A percentile compares a stretch with the other conserved stretches of the same genome.
Conservation (phyloP, 2,888 invertebrate genomes). For the Eugnorisma glareosa region DNA sequence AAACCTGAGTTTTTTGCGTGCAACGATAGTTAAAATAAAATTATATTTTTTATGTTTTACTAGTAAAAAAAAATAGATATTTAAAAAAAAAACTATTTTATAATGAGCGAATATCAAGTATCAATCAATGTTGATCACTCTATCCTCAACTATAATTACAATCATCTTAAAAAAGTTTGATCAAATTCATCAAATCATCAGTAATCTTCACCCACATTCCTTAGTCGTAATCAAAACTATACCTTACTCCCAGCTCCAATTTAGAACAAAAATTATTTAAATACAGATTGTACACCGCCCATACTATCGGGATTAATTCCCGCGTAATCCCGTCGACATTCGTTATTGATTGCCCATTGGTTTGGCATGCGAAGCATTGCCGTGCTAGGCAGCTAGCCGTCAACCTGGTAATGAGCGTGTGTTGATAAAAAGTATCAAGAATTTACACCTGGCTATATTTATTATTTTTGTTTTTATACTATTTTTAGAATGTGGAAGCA, state of each 20-base stretch:
- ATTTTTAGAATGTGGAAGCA: background rate
- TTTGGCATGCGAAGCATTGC: conserved; percentile 41
- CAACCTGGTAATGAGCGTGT: conserved; percentile 31
- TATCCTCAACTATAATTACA: background rate
- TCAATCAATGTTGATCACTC: conserved; percentile 4
- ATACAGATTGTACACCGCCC: conserved; percentile 25
- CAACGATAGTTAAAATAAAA: background rate
- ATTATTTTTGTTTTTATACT: background rate
- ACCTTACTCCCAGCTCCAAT: conserved; percentile 1
- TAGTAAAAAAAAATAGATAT: background rate
- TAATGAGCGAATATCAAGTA: conserved; percentile 14
- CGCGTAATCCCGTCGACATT: conserved; percentile 49
- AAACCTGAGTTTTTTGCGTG: conserved; percentile 32
- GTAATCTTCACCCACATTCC: background rate
- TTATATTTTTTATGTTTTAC: background rate
- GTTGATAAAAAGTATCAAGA: conserved; percentile 41
- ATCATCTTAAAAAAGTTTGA: background rate
- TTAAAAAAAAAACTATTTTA: background rate
- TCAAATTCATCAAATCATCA: background rate
- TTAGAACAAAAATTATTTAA: conserved; percentile 26
- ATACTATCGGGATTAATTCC: conserved; percentile 41
- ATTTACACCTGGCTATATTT: conserved; percentile 17
- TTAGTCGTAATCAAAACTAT: conserved; percentile 14
- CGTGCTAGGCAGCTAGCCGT: conserved; percentile 23
- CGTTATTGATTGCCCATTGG: conserved; percentile 61